phyloP scores from a whole-genome alignment of 2,888 invertebrate genomes.

The Dynastes tityus region DNA sequence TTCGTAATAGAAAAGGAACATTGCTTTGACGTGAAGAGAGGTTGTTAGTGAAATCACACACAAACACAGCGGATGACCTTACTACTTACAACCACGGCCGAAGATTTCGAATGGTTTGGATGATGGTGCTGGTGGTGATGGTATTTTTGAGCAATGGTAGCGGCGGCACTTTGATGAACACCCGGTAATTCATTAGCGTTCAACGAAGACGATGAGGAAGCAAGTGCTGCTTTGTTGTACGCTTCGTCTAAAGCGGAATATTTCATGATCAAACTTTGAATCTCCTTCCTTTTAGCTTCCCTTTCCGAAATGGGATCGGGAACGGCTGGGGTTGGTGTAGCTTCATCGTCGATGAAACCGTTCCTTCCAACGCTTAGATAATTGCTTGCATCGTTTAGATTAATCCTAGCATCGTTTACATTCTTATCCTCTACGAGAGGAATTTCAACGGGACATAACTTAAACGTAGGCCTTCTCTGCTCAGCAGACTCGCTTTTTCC shows the following conservation, averaged over 20 bases:
- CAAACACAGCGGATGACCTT: slow-evolving; percentile 32
- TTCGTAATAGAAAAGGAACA: too few relatives aligned
- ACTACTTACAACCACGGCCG: slow-evolving; percentile 69
- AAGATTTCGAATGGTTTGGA: slow-evolving; percentile 55
- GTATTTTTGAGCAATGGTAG: slow-evolving; percentile 67
- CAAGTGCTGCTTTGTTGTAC: slow-evolving; percentile 72
- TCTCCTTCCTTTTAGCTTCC: slow-evolving; percentile 87
- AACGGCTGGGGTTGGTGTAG: slow-evolving; percentile 71
- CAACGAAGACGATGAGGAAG: slow-evolving; percentile 56
- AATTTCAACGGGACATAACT: slow-evolving; percentile 73
- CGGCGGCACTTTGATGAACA: slow-evolving; percentile 60
- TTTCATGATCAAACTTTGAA: slow-evolving; percentile 86
- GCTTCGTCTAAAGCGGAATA: slow-evolving; percentile 86
- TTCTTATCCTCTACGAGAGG: slow-evolving; percentile 57
- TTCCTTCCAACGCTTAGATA: slow-evolving; percentile 54
- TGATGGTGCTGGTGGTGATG: slow-evolving; percentile 21
- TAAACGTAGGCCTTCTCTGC: slow-evolving; percentile 69
- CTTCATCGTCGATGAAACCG: slow-evolving; percentile 69
- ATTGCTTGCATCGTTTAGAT: background rate
- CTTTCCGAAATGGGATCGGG: slow-evolving; percentile 79
- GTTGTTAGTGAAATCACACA: slow-evolving; percentile 21
- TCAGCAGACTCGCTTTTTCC: slow-evolving; percentile 78
- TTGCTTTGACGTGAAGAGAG: background rate
- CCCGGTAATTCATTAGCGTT: slow-evolving; percentile 50
- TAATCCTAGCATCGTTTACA: too few relatives aligned